Evolutionary conservation across 2,888 invertebrate genomes (phyloP), one percentile per base, ranked within the genome.

Genomic region (Hirudinaria manillensis): DNA sequence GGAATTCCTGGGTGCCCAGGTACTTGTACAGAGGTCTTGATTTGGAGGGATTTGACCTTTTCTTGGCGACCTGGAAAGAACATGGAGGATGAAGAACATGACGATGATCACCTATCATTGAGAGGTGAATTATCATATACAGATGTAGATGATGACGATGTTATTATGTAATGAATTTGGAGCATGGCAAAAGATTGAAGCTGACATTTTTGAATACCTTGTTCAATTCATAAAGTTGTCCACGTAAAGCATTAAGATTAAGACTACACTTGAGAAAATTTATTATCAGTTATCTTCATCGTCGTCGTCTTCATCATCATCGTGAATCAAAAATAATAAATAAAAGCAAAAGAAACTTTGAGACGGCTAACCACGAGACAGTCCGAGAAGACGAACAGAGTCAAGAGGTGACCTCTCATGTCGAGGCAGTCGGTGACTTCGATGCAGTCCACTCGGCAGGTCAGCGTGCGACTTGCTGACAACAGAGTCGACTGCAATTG

Each of bases 331-430:
- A 72, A 32, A 27, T 13, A 72, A 32, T 13, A 34, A 32, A 55
- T 10, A 45, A 65, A 73, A 29, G n/a, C 19, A n/a, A 27, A 72
- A 36, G 32, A 32, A 45, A 6, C 36, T 38, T 7, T 51, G 24
- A 34, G 34, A 24, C n/a, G 10, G 55, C 82, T 80, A 82, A 97
- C 93, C 88, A 95, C 95, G 84, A 97, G 89, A 77, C 92, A 92
- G 87, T 98, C 97, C 53, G 93, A 93, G 86, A 98, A 98, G 34
- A 98, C 88, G 85, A 95, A 95, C 79, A 98, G 87, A 79, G 93
- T 90, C 77, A 97, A 88, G 80, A 90, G 90, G 85, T 92, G 91
- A 72, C 95, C 95, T 80, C 93, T 90, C 27, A 93, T 92, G 78
- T 92, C 91, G 70, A 94, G 86, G 75, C 90, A 90, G 66, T 85